Evolutionary conservation across 2,113 vertebrate species (phyloP).

Genomic region (Poicephalus meyeri): DNA sequence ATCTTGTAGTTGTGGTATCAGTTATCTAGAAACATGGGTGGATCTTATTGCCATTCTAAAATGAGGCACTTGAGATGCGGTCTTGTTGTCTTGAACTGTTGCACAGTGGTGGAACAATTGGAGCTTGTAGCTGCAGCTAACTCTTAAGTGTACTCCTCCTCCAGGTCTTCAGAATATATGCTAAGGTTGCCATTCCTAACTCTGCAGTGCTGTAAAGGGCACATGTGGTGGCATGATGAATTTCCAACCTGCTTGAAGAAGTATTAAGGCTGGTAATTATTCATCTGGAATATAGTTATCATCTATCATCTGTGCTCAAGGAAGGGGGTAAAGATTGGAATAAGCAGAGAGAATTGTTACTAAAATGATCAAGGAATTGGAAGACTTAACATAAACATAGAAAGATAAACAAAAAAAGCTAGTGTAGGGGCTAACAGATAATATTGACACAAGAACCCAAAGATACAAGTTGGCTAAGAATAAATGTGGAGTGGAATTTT

Average conservation of each 20-base stretch:
- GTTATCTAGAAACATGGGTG: neutral
- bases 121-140: neutral
- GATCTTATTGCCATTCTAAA: neutral
- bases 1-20: neutral
- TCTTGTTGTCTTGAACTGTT: neutral
- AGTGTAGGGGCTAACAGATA: neutral
- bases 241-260: neutral
- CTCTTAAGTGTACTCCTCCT: neutral
- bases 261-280: neutral
- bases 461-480: neutral
- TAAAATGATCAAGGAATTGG: neutral
- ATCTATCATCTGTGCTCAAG: neutral
- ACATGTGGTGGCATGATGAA: neutral
- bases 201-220: neutral
- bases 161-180: neutral
- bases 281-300: neutral
- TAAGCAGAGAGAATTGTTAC: neutral
- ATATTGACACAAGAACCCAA: neutral
- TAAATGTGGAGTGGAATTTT: neutral
- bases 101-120: neutral
- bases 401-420: neutral
- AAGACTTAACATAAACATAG: neutral
- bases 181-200: neutral
- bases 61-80: neutral
- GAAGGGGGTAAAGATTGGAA: neutral